Evolutionary conservation across 2,113 vertebrate species (phyloP).

Genomic region (Lepisosteus oculatus): DNA sequence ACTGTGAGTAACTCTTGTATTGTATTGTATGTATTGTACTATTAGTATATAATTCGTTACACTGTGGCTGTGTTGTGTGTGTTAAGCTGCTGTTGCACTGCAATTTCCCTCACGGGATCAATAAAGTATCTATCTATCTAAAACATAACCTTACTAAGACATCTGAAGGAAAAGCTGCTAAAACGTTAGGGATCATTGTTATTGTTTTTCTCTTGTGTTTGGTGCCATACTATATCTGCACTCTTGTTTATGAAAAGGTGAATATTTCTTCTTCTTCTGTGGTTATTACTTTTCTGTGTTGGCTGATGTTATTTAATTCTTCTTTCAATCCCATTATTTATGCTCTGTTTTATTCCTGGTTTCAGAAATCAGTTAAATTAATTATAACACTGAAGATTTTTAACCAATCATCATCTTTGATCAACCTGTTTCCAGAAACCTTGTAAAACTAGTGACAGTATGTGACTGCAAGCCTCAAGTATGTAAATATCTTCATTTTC

Average conservation of each 20-base stretch:
- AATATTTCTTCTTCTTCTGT: not conserved
- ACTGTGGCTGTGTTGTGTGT: no score
- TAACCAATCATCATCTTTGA: not conserved
- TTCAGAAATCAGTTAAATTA: conserved; percentile 11
- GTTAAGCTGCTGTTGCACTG: no score
- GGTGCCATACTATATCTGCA: conserved; percentile 6
- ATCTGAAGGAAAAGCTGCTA: not conserved
- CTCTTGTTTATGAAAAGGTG: not conserved
- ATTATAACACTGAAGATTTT: conserved; percentile 6
- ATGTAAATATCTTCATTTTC: no score
- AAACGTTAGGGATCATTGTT: not conserved
- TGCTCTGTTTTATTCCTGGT: conserved; percentile 14
- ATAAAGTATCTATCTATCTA: no score
- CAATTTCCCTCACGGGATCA: no score
- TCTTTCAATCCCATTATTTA: conserved; percentile 10
- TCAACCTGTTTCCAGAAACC: no score
- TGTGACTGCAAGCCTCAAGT: no score
- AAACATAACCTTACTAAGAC: not conserved
- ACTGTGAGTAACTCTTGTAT: no score
- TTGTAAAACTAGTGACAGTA: no score
- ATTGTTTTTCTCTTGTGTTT: not conserved
- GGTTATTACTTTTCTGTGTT: not conserved
- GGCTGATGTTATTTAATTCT: conserved; percentile 12
- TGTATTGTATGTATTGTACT: no score
- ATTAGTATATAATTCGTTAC: no score